Evolutionary conservation across 2,797 vertebrate genomes (phyloP), one percentile per base, ranked within the genome.

Genomic region (Pelodytes ibericus): DNA sequence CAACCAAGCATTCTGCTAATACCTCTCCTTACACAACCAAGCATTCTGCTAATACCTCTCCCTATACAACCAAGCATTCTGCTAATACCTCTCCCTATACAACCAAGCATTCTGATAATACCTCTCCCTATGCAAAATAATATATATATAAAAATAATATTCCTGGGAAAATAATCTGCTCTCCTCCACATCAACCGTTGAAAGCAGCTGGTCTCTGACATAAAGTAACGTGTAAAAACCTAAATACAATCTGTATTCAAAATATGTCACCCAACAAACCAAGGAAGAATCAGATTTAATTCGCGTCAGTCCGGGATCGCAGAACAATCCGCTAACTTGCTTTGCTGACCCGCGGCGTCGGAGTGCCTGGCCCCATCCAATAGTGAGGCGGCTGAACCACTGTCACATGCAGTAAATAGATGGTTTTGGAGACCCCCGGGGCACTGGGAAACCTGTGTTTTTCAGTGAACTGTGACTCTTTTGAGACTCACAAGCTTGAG

Each of bases 361-460:
- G 20, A 58, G 22, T 61, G 26, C 61, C 58, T 85, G 82, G 77
- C 84, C 84, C 73, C 25, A 33, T 53, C 22, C 57, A 66, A 51
- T 61, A 31, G 64, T 60, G 27, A 62, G 74, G 63, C 56, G 64
- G 31, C 57, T 57, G 64, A 74, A 64, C 31, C 77, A 61, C 77
- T 79, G 77, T 79, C 77, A 79, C 71, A 79, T 69, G 77, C 63
- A 74, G 67, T 79, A 79, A 79, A 68, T 57, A 51, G 81, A 85
- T 83, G 86, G 80, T 84, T 88, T 83, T 81, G 41, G 84, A 88
- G 81, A n/a, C 82, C 88, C 89, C 87, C 72, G 85, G 88, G 88
- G 88, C 88, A 85, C 86, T 88, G 87, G 87, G 86, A 85, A 87
- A 89, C 51, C 85, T 85, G 87, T 90, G 88, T 90, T 90, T 89